Evolutionary conservation across 1,140 invertebrate genomes (phyloP), one percentile per base, ranked within the genome.

Genomic region (Rhyzopertha dominica): DNA sequence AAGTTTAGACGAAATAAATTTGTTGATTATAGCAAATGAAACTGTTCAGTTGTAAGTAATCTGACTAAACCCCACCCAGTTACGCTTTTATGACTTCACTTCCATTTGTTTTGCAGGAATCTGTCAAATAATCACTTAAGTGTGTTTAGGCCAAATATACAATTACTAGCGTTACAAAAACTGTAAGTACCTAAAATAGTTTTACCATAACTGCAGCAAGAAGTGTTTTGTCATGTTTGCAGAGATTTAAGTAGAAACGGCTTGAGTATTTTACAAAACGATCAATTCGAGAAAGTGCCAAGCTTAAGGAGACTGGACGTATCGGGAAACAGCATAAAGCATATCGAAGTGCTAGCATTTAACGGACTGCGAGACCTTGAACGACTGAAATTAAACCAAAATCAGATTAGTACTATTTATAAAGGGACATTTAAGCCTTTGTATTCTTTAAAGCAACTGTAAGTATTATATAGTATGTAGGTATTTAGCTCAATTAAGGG

Each of bases 221-320:
- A n/a, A n/a, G n/a, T n/a, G 17, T 47, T 46, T 14, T 47, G 28
- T 23, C 8, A 43, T 56, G 30, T 54, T 73, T 73, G 13, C 64
- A 85, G 82, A 56, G 81, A 85, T 65, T 71, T 92, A 34, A 85
- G 81, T 56, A 76, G 79, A 58, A 95, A 95, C 64, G 74, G 81
- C 51, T 85, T 94, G 62, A 73, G 72, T 9, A 63, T 73, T 17
- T 81, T 93, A 49, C 76, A 84, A 61, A 72, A 77, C n/a, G 76
- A 84, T 63, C 80, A 83, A 31, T 92, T 87, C 55, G 73, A 71
- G 53, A 78, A 80, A 58, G 74, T 84, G 48, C 74, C 74, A 22
- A 76, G 77, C 43, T 65, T 87, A n/a, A 79, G 80, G 61, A 74
- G 75, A 48, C 69, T 87, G 62, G 81, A 85, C 65, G 66, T 85